Percentiles rank a stretch among this genome's conserved stretches.
phyloP scores from a whole-genome alignment of 1,140 invertebrate species.

The Drosophila seguyi region DNA sequence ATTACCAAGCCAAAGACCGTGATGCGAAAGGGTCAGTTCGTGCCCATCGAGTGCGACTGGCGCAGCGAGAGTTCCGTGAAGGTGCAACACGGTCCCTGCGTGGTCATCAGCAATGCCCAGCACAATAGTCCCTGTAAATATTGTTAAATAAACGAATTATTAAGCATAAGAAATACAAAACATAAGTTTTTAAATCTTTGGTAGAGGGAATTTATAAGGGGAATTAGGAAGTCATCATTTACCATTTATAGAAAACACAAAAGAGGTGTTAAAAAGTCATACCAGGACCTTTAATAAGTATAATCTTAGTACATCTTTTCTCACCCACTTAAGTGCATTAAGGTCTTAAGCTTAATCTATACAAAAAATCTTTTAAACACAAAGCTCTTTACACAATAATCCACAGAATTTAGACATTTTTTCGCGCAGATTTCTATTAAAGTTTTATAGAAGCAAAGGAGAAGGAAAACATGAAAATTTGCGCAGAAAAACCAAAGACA shows the following conservation, averaged over 20 bases:
- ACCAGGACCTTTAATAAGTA: background rate
- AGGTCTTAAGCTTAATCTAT: background rate
- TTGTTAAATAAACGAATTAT: conserved; percentile 37
- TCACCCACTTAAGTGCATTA: background rate
- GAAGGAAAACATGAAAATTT: background rate
- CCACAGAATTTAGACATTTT: background rate
- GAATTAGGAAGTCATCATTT: background rate
- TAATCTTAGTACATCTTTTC: too few species aligned
- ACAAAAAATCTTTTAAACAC: conserved; percentile 6
- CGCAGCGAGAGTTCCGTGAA: conserved; percentile 62
- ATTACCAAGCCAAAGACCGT: conserved; percentile 67
- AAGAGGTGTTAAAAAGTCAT: background rate
- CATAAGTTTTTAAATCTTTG: background rate
- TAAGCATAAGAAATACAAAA: conserved; percentile 15
- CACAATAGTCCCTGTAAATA: conserved; percentile 61
- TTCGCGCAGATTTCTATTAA: conserved; percentile 1
- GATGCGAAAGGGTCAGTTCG: conserved; percentile 60
- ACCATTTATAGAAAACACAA: background rate
- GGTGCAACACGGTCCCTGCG: conserved; percentile 62
- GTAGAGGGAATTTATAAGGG: background rate
- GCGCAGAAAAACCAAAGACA: conserved; percentile 2
- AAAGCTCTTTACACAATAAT: background rate
- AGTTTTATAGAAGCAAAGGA: background rate
- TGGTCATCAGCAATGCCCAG: conserved; percentile 67
- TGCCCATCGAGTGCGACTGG: conserved; percentile 72